Evolutionary conservation across 2,888 invertebrate species (phyloP), one percentile per base, ranked within the genome.

Genomic region (Drosophila falleni): DNA sequence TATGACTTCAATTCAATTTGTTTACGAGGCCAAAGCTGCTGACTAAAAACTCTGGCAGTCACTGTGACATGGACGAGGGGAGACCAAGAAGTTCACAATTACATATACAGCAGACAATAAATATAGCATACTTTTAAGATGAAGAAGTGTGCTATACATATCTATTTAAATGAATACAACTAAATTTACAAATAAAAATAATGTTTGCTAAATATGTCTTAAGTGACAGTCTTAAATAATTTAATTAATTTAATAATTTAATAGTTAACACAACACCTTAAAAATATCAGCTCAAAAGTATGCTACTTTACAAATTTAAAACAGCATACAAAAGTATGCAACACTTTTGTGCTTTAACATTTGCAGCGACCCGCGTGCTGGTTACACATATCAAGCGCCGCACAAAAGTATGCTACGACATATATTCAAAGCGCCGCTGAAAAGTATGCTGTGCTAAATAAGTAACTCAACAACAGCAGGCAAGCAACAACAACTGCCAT

Each of bases 1-100:
- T 87, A 87, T 87, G 86, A 86, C 86, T 87, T 87, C 86, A 87
- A 88, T 88, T 88, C 86, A 87, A 87, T 87, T 87, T 87, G 86
- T 87, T 87, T 88, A 87, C 86, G 86, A 87, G 86, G 76, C 81
- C 49, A 83, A 74, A 35, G 23, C 55, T 33, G 42, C 19, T 33
- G 26, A 26, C 56, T 55, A 42, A 31, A 29, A 56, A 31, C 41
- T 41, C 29, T 31, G 51, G 26, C 23, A 46, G 13, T n/a, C 23
- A n/a, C 29, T 13, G n/a, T n/a, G 23, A 15, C 35, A 8, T 5
- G 6, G 39, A 11, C 53, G 53, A 54, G 55, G 42, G 16, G n/a
- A 11, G 54, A 9, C 4, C 13, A 9, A 55, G 13, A 29, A 55
- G 54, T 55, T 19, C 5, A 8, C 44, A 6, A 2, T 3, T 2